Conservation (phyloP, 2,888 invertebrate genomes). For the Lycaena phlaeas region DNA sequence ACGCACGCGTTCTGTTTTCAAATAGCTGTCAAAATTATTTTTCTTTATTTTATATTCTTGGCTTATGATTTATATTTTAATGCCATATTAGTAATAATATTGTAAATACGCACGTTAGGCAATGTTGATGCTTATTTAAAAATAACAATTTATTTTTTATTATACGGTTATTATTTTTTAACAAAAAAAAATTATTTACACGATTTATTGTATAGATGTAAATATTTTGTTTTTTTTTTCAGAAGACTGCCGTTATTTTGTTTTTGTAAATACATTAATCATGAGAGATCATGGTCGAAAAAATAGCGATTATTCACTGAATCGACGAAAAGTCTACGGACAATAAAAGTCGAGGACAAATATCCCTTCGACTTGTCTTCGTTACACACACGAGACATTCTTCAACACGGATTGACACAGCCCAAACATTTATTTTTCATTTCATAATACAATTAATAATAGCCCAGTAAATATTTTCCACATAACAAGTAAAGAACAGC, state of each 20-base stretch:
- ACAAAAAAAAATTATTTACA: conserved; percentile 51
- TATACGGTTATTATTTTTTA: conserved; percentile 37
- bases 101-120: conserved; percentile 58
- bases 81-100: conserved; percentile 64
- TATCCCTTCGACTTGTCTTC: conserved; percentile 6
- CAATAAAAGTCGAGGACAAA: conserved; percentile 9
- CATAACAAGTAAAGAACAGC: conserved; percentile 40
- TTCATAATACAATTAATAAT: conserved; percentile 53
- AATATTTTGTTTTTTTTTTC: conserved; percentile 56
- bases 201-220: conserved; percentile 50
- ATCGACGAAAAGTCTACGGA: conserved; percentile 20
- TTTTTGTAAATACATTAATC: conserved; percentile 43
- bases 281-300: conserved; percentile 32
- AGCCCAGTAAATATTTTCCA: conserved; percentile 54
- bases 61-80: conserved; percentile 49
- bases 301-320: conserved; percentile 69
- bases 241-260: conserved; percentile 65
- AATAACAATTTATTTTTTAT: conserved; percentile 38
- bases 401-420: conserved; percentile 48
- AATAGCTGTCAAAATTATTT: conserved; percentile 30
- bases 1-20: conserved; percentile 60
- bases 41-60: conserved; percentile 29
- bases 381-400: conserved; percentile 55
- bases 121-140: conserved; percentile 49
- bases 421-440: conserved; percentile 49